These are phyloP conservation scores for Buathra laborator DNA, from an alignment of 2,888 invertebrate genomes.

Conservation along the genomic window DNA sequence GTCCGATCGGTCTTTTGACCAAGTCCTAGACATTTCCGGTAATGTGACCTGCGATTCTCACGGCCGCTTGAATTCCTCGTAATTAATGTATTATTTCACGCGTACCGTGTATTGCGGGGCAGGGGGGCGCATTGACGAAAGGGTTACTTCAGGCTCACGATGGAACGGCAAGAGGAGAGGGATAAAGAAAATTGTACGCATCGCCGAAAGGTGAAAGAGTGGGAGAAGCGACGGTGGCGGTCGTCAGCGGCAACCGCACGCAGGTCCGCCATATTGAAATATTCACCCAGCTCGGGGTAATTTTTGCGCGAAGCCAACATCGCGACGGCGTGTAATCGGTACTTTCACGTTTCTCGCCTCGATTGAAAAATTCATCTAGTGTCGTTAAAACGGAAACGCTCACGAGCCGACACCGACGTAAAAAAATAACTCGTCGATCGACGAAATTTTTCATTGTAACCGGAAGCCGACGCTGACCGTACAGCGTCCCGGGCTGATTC, in stretches of 20 bases:
- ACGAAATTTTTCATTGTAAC: neutral
- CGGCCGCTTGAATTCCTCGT: neutral
- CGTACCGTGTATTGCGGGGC: too few relatives aligned
- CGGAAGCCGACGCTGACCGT: neutral
- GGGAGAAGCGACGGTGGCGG: conserved; percentile 82
- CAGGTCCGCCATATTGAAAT: conserved; percentile 87
- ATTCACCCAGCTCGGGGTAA: conserved; percentile 85
- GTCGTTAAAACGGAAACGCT: neutral
- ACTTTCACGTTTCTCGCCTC: conserved; percentile 4
- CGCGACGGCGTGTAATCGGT: conserved; percentile 18
- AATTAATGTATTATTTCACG: neutral
- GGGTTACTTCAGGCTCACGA: too few relatives aligned
- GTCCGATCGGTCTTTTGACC: neutral
- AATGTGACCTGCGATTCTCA: neutral
- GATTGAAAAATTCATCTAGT: neutral
- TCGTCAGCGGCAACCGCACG: conserved; percentile 38
- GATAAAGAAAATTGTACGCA: too few relatives aligned
- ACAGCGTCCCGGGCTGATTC: neutral
- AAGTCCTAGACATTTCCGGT: neutral
- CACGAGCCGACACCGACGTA: neutral
- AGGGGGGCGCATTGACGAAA: too few relatives aligned
- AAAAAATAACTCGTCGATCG: neutral
- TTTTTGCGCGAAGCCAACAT: conserved; percentile 85
- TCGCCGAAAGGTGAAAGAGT: neutral
- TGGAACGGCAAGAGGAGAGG: too few relatives aligned